These are phyloP conservation scores for Brachypodius melanocephalos DNA, from an alignment of 2,113 vertebrate species.

Conservation along the genomic window DNA sequence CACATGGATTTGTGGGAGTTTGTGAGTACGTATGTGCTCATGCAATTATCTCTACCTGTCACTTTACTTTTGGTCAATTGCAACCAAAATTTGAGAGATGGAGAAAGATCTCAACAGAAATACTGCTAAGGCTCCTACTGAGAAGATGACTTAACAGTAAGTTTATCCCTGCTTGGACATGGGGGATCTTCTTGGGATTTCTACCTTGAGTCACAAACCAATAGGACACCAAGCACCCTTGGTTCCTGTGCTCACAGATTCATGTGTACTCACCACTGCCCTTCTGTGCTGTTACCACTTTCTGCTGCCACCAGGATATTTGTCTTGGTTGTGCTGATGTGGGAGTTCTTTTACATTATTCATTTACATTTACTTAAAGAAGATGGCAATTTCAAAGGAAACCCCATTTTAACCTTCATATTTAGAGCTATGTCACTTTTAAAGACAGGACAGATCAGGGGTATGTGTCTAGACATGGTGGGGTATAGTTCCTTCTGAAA, in stretches of 20 bases:
- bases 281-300: neutral
- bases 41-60: neutral
- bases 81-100: neutral
- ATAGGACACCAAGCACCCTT: neutral
- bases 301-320: neutral
- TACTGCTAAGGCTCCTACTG: neutral
- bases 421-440: neutral
- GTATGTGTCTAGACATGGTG: neutral
- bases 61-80: neutral
- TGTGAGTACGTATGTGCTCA: neutral
- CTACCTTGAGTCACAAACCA: neutral
- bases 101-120: neutral
- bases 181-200: neutral
- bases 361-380: neutral
- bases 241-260: neutral
- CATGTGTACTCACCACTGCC: neutral
- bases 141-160: neutral
- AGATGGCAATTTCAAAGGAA: neutral
- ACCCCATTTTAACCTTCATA: neutral
- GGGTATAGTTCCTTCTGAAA: neutral
- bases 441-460: neutral
- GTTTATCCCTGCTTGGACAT: neutral
- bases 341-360: neutral
- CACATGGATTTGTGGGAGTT: accelerated
- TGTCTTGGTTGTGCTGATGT: neutral